Percentiles rank a stretch among this genome's conserved stretches.
These are phyloP conservation scores for Adoxophyes honmai DNA, from an alignment of 1,140 invertebrate genomes.

Conservation along the genomic window DNA sequence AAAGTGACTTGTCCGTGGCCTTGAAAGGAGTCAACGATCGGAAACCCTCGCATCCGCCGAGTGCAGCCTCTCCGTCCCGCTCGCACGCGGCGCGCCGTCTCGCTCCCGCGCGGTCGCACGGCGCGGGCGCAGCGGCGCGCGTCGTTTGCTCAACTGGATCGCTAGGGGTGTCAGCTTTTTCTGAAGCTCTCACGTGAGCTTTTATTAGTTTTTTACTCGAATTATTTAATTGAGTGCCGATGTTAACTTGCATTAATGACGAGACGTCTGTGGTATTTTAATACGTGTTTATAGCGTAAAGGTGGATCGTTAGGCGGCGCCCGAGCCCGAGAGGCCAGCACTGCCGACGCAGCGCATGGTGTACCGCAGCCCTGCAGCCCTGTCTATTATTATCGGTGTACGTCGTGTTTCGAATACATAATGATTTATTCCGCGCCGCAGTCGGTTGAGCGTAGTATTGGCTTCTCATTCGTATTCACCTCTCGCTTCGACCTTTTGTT, in stretches of 20 bases:
- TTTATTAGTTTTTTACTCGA: constrained; percentile 43
- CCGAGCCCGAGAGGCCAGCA: no score
- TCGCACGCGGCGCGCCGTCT: constrained; percentile 34
- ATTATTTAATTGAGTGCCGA: constrained; percentile 46
- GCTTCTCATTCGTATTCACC: constrained; percentile 51
- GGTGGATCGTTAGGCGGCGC: constrained; percentile 8
- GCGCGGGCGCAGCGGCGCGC: constrained; percentile 65
- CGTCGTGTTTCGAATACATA: constrained; percentile 50
- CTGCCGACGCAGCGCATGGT: constrained; percentile 15
- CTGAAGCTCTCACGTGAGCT: constrained; percentile 53
- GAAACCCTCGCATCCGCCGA: constrained; percentile 64
- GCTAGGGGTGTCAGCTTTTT: constrained; percentile 65
- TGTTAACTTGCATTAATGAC: constrained; percentile 35
- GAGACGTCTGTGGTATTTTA: constrained; percentile 29
- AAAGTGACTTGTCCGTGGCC: constrained; percentile 59
- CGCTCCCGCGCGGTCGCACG: constrained; percentile 40
- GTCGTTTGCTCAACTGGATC: constrained; percentile 63
- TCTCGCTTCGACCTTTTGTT: constrained; percentile 51
- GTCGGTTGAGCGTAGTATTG: constrained; percentile 22
- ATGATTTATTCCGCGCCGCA: constrained; percentile 48
- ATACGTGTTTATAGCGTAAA: constrained; percentile 25
- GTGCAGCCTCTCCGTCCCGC: constrained; percentile 44
- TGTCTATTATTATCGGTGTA: constrained; percentile 34
- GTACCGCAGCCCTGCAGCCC: constrained; percentile 23
- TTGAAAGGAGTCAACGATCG: constrained; percentile 71